Evolutionary conservation across 1,140 invertebrate genomes (phyloP).

Genomic region (Zaprionus nigranus): DNA sequence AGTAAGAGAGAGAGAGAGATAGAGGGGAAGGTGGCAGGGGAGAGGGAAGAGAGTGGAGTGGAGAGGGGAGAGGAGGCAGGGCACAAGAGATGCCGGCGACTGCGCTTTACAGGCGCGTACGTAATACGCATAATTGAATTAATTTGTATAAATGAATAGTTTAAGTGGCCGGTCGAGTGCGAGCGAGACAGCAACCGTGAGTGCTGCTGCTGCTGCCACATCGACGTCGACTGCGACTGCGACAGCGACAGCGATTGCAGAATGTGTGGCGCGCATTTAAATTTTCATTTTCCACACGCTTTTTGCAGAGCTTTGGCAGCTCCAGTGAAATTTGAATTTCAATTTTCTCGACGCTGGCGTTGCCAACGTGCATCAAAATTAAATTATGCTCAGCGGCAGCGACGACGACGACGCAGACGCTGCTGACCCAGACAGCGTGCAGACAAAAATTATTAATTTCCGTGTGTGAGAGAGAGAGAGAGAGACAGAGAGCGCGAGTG

Average conservation of each 20-base stretch:
- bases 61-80: conserved; percentile 13
- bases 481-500: conserved; percentile 9
- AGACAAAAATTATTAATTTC: conserved; percentile 81
- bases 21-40: no score
- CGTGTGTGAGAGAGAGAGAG: neutral
- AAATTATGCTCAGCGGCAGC: conserved; percentile 76
- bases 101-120: conserved; percentile 80
- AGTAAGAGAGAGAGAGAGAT: neutral
- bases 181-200: conserved; percentile 43
- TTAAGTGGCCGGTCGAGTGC: conserved; percentile 76
- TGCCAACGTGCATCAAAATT: conserved; percentile 74
- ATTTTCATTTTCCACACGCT: conserved; percentile 74
- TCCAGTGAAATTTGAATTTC: conserved; percentile 78
- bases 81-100: conserved; percentile 65
- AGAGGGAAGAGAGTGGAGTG: neutral
- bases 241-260: conserved; percentile 30
- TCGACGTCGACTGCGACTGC: conserved; percentile 40
- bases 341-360: conserved; percentile 56
- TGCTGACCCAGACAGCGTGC: conserved; percentile 79
- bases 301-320: conserved; percentile 47
- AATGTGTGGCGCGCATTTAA: conserved; percentile 70
- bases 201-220: conserved; percentile 40
- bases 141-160: conserved; percentile 84
- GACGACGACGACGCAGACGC: conserved; percentile 20
- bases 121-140: conserved; percentile 83